A percentile compares a stretch with the other conserved stretches of the same genome.
These are phyloP conservation scores for Decapterus maruadsi DNA, from an alignment of 2,797 vertebrate genomes.

Conservation along the genomic window DNA sequence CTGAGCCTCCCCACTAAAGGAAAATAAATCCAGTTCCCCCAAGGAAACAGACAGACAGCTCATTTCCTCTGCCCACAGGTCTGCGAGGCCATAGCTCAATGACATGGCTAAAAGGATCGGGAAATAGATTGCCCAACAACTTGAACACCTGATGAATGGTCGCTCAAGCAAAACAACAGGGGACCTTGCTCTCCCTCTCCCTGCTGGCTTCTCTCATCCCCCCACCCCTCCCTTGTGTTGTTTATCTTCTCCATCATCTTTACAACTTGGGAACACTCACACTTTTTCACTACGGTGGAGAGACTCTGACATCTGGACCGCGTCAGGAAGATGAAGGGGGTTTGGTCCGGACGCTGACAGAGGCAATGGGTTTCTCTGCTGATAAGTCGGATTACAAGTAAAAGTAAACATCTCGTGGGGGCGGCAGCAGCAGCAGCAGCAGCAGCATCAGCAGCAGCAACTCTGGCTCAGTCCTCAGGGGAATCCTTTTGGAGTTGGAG, in stretches of 20 bases:
- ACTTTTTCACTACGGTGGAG: slow-evolving; percentile 31
- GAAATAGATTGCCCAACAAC: slow-evolving; percentile 54
- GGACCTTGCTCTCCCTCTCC: slow-evolving; percentile 19
- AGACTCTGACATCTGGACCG: slow-evolving; percentile 69
- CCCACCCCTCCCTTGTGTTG: slow-evolving; percentile 16
- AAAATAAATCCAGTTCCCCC: slow-evolving; percentile 48
- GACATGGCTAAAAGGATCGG: slow-evolving; percentile 41
- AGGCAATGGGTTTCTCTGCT: not conserved
- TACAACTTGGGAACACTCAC: slow-evolving; percentile 64
- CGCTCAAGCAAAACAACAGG: slow-evolving; percentile 59
- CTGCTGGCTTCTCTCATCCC: slow-evolving; percentile 5
- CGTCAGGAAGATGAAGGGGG: slow-evolving; percentile 38
- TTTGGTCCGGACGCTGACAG: not conserved
- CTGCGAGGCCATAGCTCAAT: slow-evolving; percentile 51
- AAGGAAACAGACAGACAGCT: slow-evolving; percentile 47
- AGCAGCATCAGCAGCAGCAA: not conserved
- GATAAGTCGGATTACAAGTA: slow-evolving; percentile 18
- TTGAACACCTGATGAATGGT: slow-evolving; percentile 66
- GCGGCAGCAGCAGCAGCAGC: not conserved
- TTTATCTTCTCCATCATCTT: slow-evolving; percentile 75
- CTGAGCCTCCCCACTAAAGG: slow-evolving; percentile 13
- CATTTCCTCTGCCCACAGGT: slow-evolving; percentile 57
- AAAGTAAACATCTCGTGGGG: slow-evolving; percentile 14
- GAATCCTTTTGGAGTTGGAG: not conserved
- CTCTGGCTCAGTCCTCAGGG: not conserved